Evolutionary conservation across 2,113 vertebrate genomes (phyloP).

Genomic region (Pimephales promelas): DNA sequence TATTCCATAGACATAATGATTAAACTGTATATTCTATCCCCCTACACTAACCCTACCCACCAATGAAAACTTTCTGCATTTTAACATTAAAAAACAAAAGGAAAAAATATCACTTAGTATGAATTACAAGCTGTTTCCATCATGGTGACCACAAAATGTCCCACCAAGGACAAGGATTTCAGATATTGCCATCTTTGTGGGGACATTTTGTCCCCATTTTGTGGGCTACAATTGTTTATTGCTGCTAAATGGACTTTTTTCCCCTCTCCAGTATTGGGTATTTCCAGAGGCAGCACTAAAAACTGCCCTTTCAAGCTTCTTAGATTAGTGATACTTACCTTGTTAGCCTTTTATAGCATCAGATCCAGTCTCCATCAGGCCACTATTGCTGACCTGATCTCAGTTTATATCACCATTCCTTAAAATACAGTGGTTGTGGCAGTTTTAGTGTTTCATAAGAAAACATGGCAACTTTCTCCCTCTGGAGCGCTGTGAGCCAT

Average conservation of each 20-base stretch:
- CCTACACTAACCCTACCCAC: too few species aligned
- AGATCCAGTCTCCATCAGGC: not conserved
- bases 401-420: constrained; percentile 6
- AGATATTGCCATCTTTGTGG: too few species aligned
- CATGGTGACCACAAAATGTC: too few species aligned
- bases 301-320: not conserved
- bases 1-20: too few species aligned
- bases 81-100: not conserved
- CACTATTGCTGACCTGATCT: not conserved
- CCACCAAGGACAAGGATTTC: too few species aligned
- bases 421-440: constrained; percentile 6
- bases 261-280: not conserved
- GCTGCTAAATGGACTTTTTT: constrained; percentile 40
- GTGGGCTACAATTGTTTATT: constrained; percentile 11
- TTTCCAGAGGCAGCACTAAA: constrained; percentile 22
- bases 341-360: constrained; percentile 1
- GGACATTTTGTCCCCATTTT: not conserved
- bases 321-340: constrained; percentile 1
- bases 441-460: constrained; percentile 22
- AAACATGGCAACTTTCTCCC: constrained; percentile 12
- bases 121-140: too few species aligned
- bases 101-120: not conserved
- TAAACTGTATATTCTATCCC: too few species aligned
- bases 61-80: not conserved
- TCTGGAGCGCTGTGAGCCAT: constrained; percentile 5